phyloP scores from a whole-genome alignment of 2,113 vertebrate genomes.

The Mungos mungo region DNA sequence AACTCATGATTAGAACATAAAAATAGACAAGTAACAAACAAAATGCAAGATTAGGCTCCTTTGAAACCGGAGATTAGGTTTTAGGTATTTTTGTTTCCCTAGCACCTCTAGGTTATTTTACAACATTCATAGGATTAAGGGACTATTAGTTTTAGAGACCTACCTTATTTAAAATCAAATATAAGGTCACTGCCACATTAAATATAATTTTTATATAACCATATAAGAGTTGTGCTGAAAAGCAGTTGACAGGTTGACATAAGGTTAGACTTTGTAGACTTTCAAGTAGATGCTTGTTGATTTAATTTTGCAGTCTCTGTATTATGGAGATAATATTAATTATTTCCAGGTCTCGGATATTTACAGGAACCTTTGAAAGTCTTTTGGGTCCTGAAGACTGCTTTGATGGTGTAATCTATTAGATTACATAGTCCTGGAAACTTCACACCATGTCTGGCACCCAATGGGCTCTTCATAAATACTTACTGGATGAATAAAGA shows the following conservation, averaged over 20 bases:
- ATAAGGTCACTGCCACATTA: neutral
- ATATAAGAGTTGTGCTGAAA: constrained; percentile 29
- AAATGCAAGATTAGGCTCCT: neutral
- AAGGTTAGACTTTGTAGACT: constrained; percentile 56
- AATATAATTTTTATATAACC: constrained; percentile 41
- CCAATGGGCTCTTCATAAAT: constrained; percentile 25
- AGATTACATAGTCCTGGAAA: neutral
- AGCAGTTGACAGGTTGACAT: constrained; percentile 13
- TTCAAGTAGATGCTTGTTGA: constrained; percentile 62
- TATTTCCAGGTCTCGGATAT: constrained; percentile 61
- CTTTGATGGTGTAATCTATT: constrained; percentile 34
- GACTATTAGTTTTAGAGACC: neutral
- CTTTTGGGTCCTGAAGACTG: neutral
- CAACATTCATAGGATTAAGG: neutral
- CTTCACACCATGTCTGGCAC: neutral
- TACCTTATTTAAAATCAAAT: constrained; percentile 58
- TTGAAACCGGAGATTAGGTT: constrained; percentile 3
- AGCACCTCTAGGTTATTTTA: neutral
- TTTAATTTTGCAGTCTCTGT: constrained; percentile 65
- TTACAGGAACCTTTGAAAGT: constrained; percentile 45
- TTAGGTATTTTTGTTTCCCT: constrained; percentile 6
- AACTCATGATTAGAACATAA: constrained; percentile 53
- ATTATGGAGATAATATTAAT: constrained; percentile 64
- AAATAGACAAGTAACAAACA: constrained; percentile 61
- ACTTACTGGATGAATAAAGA: constrained; percentile 34